A percentile compares a stretch with the other conserved stretches of the same genome.
phyloP scores from a whole-genome alignment of 2,888 invertebrate genomes.

The Gonocerus acuteangulatus region DNA sequence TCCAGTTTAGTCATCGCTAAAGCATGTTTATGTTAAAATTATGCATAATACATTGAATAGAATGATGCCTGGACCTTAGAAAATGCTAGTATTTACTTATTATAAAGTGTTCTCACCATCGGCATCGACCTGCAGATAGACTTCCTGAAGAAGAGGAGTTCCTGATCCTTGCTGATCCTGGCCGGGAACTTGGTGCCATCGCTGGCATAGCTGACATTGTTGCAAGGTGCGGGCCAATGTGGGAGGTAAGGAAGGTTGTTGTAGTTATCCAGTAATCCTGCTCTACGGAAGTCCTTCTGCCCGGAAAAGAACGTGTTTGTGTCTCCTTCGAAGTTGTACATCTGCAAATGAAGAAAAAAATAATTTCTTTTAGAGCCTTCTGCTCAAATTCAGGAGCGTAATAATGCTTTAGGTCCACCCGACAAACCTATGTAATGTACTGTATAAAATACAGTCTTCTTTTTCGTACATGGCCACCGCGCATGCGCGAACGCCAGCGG shows the following conservation, averaged over 20 bases:
- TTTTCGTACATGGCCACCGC: too few species aligned
- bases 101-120: conserved; percentile 62
- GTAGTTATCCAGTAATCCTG: conserved; percentile 71
- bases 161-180: conserved; percentile 58
- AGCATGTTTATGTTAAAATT: too few species aligned
- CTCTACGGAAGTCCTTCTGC: conserved; percentile 50
- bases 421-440: too few species aligned
- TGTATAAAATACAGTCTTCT: too few species aligned
- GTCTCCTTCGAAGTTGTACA: conserved; percentile 77
- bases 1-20: too few species aligned
- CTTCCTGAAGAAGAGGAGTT: conserved; percentile 68
- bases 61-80: too few species aligned
- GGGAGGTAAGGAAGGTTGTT: conserved; percentile 62
- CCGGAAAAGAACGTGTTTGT: conserved; percentile 73
- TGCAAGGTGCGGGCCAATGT: conserved; percentile 75
- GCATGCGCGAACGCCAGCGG: too few species aligned
- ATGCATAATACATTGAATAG: too few species aligned
- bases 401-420: too few species aligned
- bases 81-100: too few species aligned
- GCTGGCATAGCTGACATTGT: conserved; percentile 65
- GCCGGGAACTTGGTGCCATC: conserved; percentile 81
- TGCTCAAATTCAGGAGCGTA: too few species aligned
- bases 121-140: conserved; percentile 76
- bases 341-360: conserved; percentile 54
- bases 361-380: too few species aligned